Evolutionary conservation across 2,888 invertebrate species (phyloP).

Genomic region (Oasisia sp.): DNA sequence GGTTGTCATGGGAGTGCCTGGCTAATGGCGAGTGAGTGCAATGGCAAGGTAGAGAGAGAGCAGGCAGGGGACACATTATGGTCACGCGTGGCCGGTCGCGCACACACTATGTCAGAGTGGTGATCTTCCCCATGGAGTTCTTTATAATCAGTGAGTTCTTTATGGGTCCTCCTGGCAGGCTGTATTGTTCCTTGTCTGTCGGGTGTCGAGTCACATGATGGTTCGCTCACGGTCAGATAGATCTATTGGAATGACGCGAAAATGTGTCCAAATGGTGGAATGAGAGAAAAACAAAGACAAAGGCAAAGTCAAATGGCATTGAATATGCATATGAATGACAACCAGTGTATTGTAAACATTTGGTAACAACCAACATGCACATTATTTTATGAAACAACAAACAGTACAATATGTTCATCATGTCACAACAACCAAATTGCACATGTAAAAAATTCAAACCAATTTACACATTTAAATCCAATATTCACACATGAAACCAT

Average conservation of each 20-base stretch:
- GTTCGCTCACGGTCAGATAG: not conserved
- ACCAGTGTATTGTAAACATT: no score
- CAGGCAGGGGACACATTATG: not conserved
- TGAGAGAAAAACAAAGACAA: no score
- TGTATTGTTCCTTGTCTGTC: not conserved
- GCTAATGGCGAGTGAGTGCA: not conserved
- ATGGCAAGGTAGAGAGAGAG: not conserved
- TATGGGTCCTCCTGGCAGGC: not conserved
- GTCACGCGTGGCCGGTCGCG: not conserved
- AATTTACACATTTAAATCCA: not conserved
- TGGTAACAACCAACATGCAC: no score
- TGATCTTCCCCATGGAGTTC: not conserved
- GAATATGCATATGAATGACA: no score
- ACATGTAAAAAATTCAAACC: no score
- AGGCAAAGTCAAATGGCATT: no score
- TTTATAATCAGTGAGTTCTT: constrained; percentile 4
- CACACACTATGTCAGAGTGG: not conserved
- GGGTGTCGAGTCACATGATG: not conserved
- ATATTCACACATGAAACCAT: not conserved
- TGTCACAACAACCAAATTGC: no score
- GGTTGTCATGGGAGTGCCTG: not conserved
- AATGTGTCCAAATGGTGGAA: not conserved
- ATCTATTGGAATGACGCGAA: not conserved
- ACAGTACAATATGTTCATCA: no score
- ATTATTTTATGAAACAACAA: no score